Evolutionary conservation across 2,113 vertebrate genomes (phyloP).

Genomic region (Microtus richardsoni): DNA sequence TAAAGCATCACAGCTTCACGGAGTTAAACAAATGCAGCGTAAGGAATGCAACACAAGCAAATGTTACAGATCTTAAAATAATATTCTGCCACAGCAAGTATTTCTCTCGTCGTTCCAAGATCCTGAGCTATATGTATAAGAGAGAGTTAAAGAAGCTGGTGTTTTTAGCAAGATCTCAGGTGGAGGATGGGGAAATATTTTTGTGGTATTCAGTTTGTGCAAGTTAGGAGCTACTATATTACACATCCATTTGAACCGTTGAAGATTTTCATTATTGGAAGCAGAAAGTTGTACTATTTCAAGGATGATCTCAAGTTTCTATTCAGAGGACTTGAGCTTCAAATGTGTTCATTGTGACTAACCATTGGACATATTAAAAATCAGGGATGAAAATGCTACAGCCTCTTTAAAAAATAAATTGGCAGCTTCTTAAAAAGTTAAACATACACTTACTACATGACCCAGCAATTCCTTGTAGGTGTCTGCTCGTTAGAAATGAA

Average conservation of each 20-base stretch:
- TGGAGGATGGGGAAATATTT: not conserved
- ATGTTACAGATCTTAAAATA: too few relatives aligned
- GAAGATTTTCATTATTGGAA: slow-evolving; percentile 2
- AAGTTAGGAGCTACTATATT: not conserved
- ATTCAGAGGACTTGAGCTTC: not conserved
- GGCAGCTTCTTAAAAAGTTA: slow-evolving; percentile 26
- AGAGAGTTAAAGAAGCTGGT: not conserved
- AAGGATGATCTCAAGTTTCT: not conserved
- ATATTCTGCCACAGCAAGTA: not conserved
- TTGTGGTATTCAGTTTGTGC: slow-evolving; percentile 3
- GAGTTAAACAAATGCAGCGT: too few relatives aligned
- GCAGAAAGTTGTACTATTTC: slow-evolving; percentile 7
- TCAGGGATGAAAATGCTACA: not conserved
- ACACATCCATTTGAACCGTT: not conserved
- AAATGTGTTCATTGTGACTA: not conserved
- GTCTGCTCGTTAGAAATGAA: slow-evolving; percentile 29
- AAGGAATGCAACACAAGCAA: too few relatives aligned
- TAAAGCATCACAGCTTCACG: too few relatives aligned
- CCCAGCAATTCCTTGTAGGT: not conserved
- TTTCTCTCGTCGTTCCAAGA: slow-evolving; percentile 13
- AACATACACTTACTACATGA: not conserved
- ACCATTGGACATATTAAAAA: not conserved
- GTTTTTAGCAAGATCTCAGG: not conserved
- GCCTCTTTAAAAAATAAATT: not conserved
- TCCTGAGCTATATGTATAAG: not conserved